phyloP scores from a whole-genome alignment of 2,888 invertebrate genomes.

The Drosophila borborema region DNA sequence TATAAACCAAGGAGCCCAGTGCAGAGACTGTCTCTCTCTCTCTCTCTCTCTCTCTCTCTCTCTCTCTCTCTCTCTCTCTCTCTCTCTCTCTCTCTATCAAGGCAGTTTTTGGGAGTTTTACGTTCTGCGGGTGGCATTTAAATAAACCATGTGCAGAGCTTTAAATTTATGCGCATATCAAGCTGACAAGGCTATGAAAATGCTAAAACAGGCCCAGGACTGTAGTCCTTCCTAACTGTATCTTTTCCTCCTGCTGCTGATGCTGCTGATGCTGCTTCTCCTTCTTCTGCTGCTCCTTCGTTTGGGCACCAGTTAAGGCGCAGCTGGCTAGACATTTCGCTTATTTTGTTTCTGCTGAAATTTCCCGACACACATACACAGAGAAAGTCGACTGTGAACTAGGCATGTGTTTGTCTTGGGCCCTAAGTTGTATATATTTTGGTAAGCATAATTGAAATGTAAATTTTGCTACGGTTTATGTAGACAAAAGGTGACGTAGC shows the following conservation, averaged over 20 bases:
- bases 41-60: no score
- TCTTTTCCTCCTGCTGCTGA: neutral
- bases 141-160: slow-evolving; percentile 79
- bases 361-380: slow-evolving; percentile 22
- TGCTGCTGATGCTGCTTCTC: neutral
- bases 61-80: no score
- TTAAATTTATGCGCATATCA: slow-evolving; percentile 81
- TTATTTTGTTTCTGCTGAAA: slow-evolving; percentile 5
- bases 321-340: slow-evolving; percentile 28
- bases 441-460: slow-evolving; percentile 73
- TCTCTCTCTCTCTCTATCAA: no score
- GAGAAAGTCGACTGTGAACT: slow-evolving; percentile 5
- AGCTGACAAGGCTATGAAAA: slow-evolving; percentile 80
- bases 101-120: slow-evolving; percentile 24
- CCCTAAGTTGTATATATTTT: slow-evolving; percentile 38
- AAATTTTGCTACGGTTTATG: slow-evolving; percentile 62
- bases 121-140: slow-evolving; percentile 69
- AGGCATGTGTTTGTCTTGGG: slow-evolving; percentile 33
- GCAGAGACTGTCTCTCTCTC: neutral
- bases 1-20: slow-evolving; percentile 1
- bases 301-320: neutral
- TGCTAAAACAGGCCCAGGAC: slow-evolving; percentile 61
- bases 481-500: slow-evolving; percentile 42
- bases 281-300: neutral
- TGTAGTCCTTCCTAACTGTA: slow-evolving; percentile 12